Evolutionary conservation across 2,888 invertebrate species (phyloP).

Genomic region (Acleris emargana): DNA sequence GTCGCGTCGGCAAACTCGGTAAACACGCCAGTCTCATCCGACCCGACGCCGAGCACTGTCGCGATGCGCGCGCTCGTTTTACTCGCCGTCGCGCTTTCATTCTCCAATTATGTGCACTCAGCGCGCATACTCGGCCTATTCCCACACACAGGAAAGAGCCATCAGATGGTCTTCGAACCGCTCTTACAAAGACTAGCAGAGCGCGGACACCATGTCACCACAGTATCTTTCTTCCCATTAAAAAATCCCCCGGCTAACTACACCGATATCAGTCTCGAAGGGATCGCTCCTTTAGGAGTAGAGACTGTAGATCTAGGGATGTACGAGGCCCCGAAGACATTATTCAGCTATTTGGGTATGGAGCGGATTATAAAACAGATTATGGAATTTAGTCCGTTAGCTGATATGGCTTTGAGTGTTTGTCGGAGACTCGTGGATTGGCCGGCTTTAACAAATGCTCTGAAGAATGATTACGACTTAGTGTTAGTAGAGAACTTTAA

Average conservation of each 20-base stretch:
- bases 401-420: constrained; percentile 60
- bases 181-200: constrained; percentile 80
- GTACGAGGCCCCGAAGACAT: constrained; percentile 53
- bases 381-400: constrained; percentile 57
- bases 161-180: constrained; percentile 85
- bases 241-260: constrained; percentile 73
- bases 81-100: constrained; percentile 48
- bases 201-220: constrained; percentile 85
- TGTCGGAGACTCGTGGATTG: constrained; percentile 68
- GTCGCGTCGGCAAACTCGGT: constrained; percentile 29
- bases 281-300: constrained; percentile 61
- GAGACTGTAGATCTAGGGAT: constrained; percentile 61
- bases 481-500: constrained; percentile 85
- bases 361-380: constrained; percentile 56
- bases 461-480: constrained; percentile 83
- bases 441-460: constrained; percentile 61
- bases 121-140: constrained; percentile 84
- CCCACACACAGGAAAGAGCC: constrained; percentile 85
- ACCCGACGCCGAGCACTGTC: constrained; percentile 43
- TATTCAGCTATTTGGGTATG: constrained; percentile 54
- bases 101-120: constrained; percentile 53
- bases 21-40: constrained; percentile 42
- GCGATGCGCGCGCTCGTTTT: constrained; percentile 58
- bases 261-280: constrained; percentile 71
- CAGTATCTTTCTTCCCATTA: constrained; percentile 84